Evolutionary conservation across 1,140 invertebrate genomes (phyloP).

Genomic region (Diploscapter pachys): DNA sequence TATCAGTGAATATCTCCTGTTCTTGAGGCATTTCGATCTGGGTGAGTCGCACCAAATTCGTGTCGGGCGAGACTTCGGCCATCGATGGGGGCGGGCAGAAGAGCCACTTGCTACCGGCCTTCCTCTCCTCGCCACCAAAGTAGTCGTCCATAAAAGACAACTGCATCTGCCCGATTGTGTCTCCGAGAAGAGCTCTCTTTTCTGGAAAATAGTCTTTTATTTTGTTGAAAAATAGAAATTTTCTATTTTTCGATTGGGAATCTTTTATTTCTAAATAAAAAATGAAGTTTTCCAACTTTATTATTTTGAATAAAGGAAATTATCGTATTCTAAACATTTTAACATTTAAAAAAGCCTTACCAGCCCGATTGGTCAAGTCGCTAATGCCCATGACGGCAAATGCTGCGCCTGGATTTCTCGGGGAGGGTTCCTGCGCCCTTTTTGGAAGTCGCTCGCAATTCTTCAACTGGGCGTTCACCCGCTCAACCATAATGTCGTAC

Average conservation of each 20-base stretch:
- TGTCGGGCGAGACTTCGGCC: background rate
- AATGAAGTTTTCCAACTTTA: no score
- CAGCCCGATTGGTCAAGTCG: slow-evolving; percentile 7
- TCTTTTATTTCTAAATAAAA: no score
- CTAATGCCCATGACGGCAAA: slow-evolving; percentile 9
- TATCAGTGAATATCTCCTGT: no score
- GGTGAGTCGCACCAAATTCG: background rate
- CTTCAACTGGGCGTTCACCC: slow-evolving; percentile 40
- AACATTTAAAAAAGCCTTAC: background rate
- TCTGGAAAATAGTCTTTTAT: slow-evolving; percentile 7
- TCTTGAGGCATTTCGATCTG: no score
- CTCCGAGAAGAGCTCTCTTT: background rate
- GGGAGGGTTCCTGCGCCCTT: slow-evolving; percentile 9
- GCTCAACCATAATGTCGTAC: slow-evolving; percentile 41
- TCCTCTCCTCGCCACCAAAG: slow-evolving; percentile 9
- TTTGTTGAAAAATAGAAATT: background rate
- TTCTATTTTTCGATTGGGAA: no score
- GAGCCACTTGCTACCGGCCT: background rate
- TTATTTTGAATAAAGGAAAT: no score
- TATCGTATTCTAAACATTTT: no score
- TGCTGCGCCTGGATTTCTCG: slow-evolving; percentile 17
- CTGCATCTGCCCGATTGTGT: slow-evolving; percentile 4
- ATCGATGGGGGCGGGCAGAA: background rate
- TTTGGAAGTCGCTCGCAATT: background rate
- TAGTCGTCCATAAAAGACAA: slow-evolving; percentile 13